Evolutionary conservation across 92 coral and sea anemone species (phyloP).

Genomic region (Blastomussa wellsi): DNA sequence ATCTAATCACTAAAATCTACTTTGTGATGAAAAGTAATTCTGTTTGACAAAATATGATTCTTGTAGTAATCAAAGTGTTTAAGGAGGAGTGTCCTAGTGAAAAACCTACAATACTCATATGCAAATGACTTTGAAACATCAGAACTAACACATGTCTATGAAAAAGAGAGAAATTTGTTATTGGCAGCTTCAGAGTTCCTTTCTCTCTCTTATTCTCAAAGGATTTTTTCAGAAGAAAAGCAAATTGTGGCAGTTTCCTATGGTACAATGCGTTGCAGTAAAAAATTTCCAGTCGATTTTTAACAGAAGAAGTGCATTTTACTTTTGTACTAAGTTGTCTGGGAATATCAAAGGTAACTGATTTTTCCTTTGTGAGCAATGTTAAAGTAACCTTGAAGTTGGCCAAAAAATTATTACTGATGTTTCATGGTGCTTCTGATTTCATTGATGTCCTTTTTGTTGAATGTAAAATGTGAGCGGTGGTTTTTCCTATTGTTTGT

Average conservation of each 20-base stretch:
- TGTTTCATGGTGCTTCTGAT: not conserved
- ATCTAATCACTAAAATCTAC: not conserved
- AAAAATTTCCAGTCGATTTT: not conserved
- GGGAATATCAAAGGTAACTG: not conserved
- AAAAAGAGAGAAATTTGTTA: not conserved
- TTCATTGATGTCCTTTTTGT: not conserved
- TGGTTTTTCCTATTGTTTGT: not conserved
- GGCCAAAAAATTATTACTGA: not conserved
- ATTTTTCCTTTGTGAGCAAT: not conserved
- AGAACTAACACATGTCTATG: not conserved
- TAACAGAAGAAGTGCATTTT: not conserved
- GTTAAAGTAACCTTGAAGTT: not conserved
- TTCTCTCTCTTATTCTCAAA: not conserved
- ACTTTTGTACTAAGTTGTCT: not conserved
- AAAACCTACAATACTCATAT: not conserved
- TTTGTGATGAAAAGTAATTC: not conserved
- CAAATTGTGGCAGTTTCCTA: not conserved
- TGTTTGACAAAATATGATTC: not conserved
- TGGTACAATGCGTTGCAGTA: not conserved
- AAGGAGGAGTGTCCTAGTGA: not conserved
- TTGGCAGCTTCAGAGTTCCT: conserved; percentile 1
- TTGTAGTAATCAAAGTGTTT: not conserved
- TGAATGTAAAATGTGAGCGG: not conserved
- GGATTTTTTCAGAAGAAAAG: not conserved
- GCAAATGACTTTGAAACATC: not conserved